Evolutionary conservation across 2,113 vertebrate species (phyloP).

Genomic region (Perognathus longimembris): DNA sequence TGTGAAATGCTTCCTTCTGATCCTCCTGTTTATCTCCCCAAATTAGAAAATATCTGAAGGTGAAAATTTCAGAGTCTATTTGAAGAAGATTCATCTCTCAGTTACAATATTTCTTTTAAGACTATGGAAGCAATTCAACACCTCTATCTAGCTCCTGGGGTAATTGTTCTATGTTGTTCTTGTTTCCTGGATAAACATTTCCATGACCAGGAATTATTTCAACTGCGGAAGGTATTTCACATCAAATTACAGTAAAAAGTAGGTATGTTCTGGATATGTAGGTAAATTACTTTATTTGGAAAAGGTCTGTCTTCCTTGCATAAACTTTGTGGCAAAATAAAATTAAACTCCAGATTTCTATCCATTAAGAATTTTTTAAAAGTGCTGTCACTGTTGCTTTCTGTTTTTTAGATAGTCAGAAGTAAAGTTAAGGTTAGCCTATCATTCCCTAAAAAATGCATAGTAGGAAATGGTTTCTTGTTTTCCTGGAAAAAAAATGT

Average conservation of each 20-base stretch:
- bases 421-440: background rate
- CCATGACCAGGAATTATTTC: background rate
- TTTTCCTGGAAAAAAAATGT: background rate
- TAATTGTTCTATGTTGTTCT: background rate
- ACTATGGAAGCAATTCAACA: background rate
- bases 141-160: background rate
- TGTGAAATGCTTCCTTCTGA: slow-evolving; percentile 31
- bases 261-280: background rate
- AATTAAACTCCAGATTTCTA: background rate
- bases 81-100: background rate
- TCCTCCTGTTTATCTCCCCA: slow-evolving; percentile 42
- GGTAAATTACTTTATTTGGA: background rate
- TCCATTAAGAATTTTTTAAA: background rate
- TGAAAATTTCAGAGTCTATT: background rate
- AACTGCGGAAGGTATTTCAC: background rate
- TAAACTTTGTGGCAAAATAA: background rate
- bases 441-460: background rate
- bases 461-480: background rate
- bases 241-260: background rate
- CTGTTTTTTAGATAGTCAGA: background rate
- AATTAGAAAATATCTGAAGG: slow-evolving; percentile 26
- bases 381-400: background rate
- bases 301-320: background rate
- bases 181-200: background rate
- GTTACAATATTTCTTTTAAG: background rate